A percentile compares a stretch with the other conserved stretches of the same genome.
These are phyloP conservation scores for Pholis gunnellus DNA, from an alignment of 2,113 vertebrate species.

Conservation along the genomic window DNA sequence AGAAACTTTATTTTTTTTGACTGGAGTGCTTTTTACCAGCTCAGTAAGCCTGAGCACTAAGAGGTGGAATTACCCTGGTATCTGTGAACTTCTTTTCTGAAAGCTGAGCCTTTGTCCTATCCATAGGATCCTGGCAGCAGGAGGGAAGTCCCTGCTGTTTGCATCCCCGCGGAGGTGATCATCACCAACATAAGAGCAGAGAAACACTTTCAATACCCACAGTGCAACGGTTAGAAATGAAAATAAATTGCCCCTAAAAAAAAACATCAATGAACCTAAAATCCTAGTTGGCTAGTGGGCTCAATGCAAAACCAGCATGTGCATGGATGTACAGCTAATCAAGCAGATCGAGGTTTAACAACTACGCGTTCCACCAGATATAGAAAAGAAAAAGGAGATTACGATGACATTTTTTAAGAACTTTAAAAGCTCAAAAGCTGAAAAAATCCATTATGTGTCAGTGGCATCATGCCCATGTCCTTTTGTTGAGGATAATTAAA, in stretches of 20 bases:
- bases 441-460: neutral
- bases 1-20: neutral
- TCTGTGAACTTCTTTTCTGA: neutral
- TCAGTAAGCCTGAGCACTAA: neutral
- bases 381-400: neutral
- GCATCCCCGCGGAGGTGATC: constrained; percentile 13
- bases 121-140: constrained; percentile 21
- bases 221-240: constrained; percentile 14
- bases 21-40: neutral
- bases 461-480: neutral
- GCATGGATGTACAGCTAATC: neutral
- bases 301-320: neutral
- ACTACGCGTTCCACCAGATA: neutral
- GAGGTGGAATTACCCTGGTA: neutral
- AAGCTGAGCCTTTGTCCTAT: neutral
- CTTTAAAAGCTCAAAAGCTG: neutral
- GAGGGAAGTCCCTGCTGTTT: neutral
- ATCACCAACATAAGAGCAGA: constrained; percentile 1
- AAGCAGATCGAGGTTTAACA: neutral
- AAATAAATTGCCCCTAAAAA: constrained; percentile 11
- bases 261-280: neutral
- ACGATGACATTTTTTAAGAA: neutral
- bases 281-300: neutral
- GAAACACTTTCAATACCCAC: constrained; percentile 24
- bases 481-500: neutral